A percentile compares a stretch with the other conserved stretches of the same genome.
Evolutionary conservation across 2,113 vertebrate species (phyloP).

Genomic region (Desmodus rotundus): DNA sequence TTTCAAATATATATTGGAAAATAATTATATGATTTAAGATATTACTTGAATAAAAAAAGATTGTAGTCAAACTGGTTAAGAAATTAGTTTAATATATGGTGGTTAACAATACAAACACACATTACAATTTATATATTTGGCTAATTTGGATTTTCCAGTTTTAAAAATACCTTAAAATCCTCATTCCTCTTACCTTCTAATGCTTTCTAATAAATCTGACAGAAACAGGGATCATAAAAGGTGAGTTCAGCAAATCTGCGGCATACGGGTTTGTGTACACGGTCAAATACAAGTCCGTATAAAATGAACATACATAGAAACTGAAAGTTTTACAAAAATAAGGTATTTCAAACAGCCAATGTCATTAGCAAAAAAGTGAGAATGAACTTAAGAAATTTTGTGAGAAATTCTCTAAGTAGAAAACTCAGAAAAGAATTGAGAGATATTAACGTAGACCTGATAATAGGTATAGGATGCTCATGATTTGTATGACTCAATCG

Average conservation of each 20-base stretch:
- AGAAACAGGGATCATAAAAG: constrained; percentile 79
- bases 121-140: background rate
- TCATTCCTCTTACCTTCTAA: constrained; percentile 81
- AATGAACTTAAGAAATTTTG: background rate
- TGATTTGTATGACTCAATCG: background rate
- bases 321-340: background rate
- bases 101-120: background rate
- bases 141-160: background rate
- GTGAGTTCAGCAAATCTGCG: background rate
- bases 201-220: constrained; percentile 89
- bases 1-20: background rate
- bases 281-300: background rate
- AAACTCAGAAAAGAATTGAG: background rate
- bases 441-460: background rate
- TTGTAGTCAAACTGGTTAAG: background rate
- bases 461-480: no score
- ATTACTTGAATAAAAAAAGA: background rate
- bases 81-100: background rate
- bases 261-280: background rate
- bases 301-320: background rate
- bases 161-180: background rate
- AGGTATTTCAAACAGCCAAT: background rate
- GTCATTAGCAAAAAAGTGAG: background rate
- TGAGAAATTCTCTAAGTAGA: background rate
- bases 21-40: background rate